Conservation (phyloP, 2,797 vertebrate genomes). For the Capromys pilorides region DNA sequence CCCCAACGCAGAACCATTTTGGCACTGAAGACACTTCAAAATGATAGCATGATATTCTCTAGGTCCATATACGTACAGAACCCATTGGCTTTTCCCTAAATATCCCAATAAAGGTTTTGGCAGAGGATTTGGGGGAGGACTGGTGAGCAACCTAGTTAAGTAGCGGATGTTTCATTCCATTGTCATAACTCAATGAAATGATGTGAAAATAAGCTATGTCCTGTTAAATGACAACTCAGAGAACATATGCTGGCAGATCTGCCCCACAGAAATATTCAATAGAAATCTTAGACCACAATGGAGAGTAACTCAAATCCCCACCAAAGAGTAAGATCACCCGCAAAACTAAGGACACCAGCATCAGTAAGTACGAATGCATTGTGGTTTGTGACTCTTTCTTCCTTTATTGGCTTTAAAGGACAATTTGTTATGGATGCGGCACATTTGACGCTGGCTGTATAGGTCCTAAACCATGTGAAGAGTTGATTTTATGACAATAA, state of each 20-base stretch:
- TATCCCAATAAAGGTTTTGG: neutral
- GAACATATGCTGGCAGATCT: neutral
- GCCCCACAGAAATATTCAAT: neutral
- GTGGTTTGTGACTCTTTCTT: neutral
- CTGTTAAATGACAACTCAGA: neutral
- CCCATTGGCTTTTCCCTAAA: neutral
- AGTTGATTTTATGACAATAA: neutral
- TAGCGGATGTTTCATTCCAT: neutral
- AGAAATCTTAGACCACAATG: neutral
- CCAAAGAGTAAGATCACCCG: neutral
- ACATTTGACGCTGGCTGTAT: neutral
- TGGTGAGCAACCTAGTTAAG: neutral
- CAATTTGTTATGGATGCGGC: neutral
- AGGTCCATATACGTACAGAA: neutral
- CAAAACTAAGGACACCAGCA: too few species aligned
- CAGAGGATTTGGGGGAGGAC: neutral
- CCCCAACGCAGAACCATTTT: neutral
- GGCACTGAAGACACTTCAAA: neutral
- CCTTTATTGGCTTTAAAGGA: neutral
- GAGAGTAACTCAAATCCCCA: neutral
- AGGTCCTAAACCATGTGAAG: too few species aligned
- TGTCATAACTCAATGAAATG: neutral
- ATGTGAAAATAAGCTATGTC: neutral
- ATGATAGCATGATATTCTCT: neutral
- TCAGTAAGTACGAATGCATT: neutral